Evolutionary conservation across 2,888 invertebrate genomes (phyloP).

Genomic region (Leptinotarsa haldemani): DNA sequence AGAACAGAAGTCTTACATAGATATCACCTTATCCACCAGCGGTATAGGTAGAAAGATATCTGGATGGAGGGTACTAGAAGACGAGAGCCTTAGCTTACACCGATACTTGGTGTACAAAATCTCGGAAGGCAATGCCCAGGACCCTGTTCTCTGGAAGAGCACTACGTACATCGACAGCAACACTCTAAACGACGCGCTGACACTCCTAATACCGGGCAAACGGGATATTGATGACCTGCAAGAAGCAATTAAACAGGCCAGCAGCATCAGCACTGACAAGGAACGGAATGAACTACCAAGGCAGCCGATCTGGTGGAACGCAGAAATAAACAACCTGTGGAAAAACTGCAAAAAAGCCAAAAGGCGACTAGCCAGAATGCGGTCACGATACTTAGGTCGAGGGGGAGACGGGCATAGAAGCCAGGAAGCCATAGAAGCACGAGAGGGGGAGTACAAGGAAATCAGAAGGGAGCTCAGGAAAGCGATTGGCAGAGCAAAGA

Average conservation of each 20-base stretch:
- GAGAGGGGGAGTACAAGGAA: slow-evolving; percentile 1
- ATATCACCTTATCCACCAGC: not conserved
- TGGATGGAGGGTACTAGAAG: not conserved
- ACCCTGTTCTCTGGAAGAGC: not conserved
- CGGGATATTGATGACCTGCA: not conserved
- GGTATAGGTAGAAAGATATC: not conserved
- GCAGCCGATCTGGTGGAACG: not conserved
- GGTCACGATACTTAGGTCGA: not conserved
- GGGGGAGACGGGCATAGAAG: not conserved
- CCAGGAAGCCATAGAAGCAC: not conserved
- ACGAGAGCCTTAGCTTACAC: not conserved
- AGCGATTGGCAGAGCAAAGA: not conserved
- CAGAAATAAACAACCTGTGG: not conserved
- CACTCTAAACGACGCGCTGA: not conserved
- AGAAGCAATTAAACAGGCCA: not conserved
- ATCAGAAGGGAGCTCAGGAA: not conserved
- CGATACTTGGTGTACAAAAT: not conserved
- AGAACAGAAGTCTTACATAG: not conserved
- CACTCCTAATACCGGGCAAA: not conserved
- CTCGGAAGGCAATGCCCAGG: not conserved
- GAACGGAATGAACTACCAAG: not conserved
- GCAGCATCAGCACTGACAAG: not conserved
- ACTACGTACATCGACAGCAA: not conserved
- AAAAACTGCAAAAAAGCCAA: not conserved
- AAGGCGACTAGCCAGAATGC: not conserved